Evolutionary conservation across 2,113 vertebrate genomes (phyloP), one percentile per base, ranked within the genome.

Genomic region (Macrotus californicus): DNA sequence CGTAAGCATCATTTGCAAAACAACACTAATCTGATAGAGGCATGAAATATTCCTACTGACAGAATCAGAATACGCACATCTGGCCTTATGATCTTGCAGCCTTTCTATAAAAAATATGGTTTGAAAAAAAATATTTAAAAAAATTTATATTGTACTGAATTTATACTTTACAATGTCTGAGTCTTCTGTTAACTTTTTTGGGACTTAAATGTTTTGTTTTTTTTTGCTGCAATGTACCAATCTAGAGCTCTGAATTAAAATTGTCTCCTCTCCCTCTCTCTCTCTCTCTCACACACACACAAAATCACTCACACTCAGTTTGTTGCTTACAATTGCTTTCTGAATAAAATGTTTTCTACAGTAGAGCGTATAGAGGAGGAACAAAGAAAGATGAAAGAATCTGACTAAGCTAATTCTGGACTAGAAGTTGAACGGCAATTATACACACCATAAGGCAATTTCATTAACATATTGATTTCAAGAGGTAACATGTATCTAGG

Each of bases 381-480:
- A 18, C n/a, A 97, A 73, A 87, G 41, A 67, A 94, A 75, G 64
- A 83, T 92, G 48, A 90, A 94, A 96, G 87, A 80, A 93, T 92
- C 83, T 93, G 84, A 77, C 90, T 92, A 80, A 89, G 39, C 83
- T 94, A 96, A 97, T 96, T 95, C 41, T 67, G 82, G 77, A 93
- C 54, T 94, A 93, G 46, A 91, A 85, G 64, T 3, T 93, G 80
- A 90, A 96, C 87, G 73, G 82, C 81, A 93, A 94, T 39, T 86
- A 90, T 56, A 82, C 41, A 94, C 29, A 95, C 72, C 91, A 89
- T 83, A 96, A 87, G 77, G 54, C 82, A 92, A 93, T 95, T 92
- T 95, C 85, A 96, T 94, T 97, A 96, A 94, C 96, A 96, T 96
- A 94, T 88, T 95, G 94, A 96, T 85, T 96, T 94, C 94, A 96